phyloP scores from a whole-genome alignment of 2,888 invertebrate genomes.

The Volucella zonaria region DNA sequence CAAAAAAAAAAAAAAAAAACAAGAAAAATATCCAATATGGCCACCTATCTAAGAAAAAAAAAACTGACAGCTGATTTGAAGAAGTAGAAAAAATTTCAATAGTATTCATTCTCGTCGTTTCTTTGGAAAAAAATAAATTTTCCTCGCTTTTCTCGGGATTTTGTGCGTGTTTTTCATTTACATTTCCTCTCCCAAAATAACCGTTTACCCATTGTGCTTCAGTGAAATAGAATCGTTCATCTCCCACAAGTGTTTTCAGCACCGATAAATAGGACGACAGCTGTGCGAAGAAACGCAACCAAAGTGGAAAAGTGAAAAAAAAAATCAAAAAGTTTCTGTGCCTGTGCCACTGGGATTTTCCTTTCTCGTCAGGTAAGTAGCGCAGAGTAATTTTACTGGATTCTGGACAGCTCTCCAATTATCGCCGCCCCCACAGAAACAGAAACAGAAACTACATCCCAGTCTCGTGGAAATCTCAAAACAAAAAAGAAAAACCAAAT shows the following conservation, averaged over 20 bases:
- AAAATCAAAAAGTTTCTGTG: neutral
- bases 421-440: neutral
- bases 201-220: constrained; percentile 11
- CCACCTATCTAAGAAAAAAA: constrained; percentile 48
- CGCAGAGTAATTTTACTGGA: constrained; percentile 1
- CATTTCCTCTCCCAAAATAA: constrained; percentile 5
- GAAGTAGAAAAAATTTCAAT: constrained; percentile 64
- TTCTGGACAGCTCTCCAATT: neutral
- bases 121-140: constrained; percentile 27
- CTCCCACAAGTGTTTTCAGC: constrained; percentile 21
- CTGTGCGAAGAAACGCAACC: constrained; percentile 54
- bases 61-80: constrained; percentile 69
- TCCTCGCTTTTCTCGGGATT: constrained; percentile 23
- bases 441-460: neutral
- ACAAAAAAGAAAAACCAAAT: neutral
- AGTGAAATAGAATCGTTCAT: constrained; percentile 24
- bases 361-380: constrained; percentile 65
- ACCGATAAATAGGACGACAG: constrained; percentile 66
- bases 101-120: constrained; percentile 32
- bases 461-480: neutral
- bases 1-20: constrained; percentile 10
- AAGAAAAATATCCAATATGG: constrained; percentile 51
- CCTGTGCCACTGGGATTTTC: constrained; percentile 41
- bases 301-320: constrained; percentile 4
- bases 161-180: constrained; percentile 41